Percentiles rank a stretch among this genome's conserved stretches.
Conservation (phyloP, 1,140 invertebrate species). For the Mya arenaria region DNA sequence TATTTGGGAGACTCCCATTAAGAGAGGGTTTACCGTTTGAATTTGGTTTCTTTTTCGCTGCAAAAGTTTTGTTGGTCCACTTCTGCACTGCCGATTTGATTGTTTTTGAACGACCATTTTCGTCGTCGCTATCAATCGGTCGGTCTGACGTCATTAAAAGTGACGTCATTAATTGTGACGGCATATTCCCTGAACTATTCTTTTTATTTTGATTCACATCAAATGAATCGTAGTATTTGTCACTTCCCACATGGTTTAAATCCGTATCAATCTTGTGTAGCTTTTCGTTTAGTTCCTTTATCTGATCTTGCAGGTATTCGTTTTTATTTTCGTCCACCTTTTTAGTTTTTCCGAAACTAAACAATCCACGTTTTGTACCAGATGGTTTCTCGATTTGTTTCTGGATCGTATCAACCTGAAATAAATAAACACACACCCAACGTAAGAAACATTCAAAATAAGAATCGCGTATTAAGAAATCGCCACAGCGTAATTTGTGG, state of each 20-base stretch:
- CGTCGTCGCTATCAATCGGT: neutral
- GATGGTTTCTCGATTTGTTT: constrained; percentile 59
- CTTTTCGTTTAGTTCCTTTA: constrained; percentile 60
- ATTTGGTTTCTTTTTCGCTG: constrained; percentile 22
- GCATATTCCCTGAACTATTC: constrained; percentile 24
- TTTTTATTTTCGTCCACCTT: constrained; percentile 59
- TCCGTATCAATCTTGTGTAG: constrained; percentile 61
- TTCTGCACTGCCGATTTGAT: constrained; percentile 54
- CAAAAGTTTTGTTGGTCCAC: constrained; percentile 54
- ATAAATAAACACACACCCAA: neutral
- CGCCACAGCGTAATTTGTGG: too few relatives aligned
- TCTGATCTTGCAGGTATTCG: constrained; percentile 63
- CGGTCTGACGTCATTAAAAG: neutral
- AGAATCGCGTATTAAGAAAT: too few relatives aligned
- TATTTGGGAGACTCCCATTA: constrained; percentile 37
- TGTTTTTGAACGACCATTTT: neutral
- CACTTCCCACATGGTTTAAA: constrained; percentile 42
- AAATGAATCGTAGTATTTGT: constrained; percentile 21
- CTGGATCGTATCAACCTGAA: constrained; percentile 64
- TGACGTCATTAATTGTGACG: constrained; percentile 52
- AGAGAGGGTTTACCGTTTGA: neutral
- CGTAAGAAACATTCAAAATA: neutral
- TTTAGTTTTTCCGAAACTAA: constrained; percentile 66
- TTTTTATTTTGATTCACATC: constrained; percentile 66
- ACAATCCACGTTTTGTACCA: constrained; percentile 51